These are phyloP conservation scores for Lordiphosa fenestrarum DNA, from an alignment of 2,888 invertebrate genomes.

Conservation along the genomic window DNA sequence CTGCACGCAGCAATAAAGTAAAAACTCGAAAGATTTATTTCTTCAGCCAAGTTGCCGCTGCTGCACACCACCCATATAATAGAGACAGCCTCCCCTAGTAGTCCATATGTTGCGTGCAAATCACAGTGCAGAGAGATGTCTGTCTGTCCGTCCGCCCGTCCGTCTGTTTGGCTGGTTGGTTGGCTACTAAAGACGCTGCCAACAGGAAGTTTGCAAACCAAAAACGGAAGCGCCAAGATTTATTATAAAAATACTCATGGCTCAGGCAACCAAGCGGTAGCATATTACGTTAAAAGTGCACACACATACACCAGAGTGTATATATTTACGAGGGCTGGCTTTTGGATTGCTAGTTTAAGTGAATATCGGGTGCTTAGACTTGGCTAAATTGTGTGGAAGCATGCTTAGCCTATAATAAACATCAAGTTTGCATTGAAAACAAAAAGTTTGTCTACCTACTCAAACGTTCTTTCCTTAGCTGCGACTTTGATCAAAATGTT, in stretches of 20 bases:
- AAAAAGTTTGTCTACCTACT: too few relatives aligned
- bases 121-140: constrained; percentile 46
- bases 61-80: constrained; percentile 22
- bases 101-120: constrained; percentile 75
- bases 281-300: constrained; percentile 73
- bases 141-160: constrained; percentile 1
- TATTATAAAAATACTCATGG: constrained; percentile 76
- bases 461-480: too few relatives aligned
- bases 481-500: too few relatives aligned
- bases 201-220: constrained; percentile 75
- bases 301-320: constrained; percentile 11
- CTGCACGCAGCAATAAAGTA: constrained; percentile 64
- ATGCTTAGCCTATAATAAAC: too few relatives aligned
- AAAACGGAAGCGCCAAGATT: constrained; percentile 75
- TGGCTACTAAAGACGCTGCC: constrained; percentile 60
- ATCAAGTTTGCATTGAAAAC: too few relatives aligned
- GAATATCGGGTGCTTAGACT: too few relatives aligned
- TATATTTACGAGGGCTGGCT: constrained; percentile 3
- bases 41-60: constrained; percentile 43
- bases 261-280: constrained; percentile 66
- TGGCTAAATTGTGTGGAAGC: too few relatives aligned
- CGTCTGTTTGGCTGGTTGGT: constrained; percentile 43
- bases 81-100: constrained; percentile 14
- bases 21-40: constrained; percentile 72
- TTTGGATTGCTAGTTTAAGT: too few relatives aligned